These are phyloP conservation scores for Ptychoptera contaminata DNA, from an alignment of 2,888 invertebrate species.

Conservation along the genomic window DNA sequence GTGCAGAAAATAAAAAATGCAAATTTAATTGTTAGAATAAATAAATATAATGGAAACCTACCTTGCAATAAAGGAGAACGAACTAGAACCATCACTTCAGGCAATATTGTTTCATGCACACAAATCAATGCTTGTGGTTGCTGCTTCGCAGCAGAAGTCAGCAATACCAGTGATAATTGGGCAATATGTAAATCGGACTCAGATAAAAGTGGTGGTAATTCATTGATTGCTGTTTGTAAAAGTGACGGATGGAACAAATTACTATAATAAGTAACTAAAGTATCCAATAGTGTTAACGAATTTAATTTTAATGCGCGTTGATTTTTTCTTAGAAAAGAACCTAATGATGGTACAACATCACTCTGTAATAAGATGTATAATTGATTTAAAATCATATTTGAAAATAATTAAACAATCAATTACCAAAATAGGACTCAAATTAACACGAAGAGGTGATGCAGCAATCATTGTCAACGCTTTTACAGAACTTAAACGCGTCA, in stretches of 20 bases:
- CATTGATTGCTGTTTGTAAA: conserved; percentile 56
- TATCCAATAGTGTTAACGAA: conserved; percentile 78
- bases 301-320: conserved; percentile 86
- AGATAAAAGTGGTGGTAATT: conserved; percentile 78
- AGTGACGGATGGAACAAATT: conserved; percentile 45
- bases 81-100: conserved; percentile 71
- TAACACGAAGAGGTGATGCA: conserved; percentile 72
- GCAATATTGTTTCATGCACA: conserved; percentile 60
- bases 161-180: conserved; percentile 69
- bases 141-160: conserved; percentile 65
- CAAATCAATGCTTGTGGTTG: conserved; percentile 64
- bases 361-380: conserved; percentile 34
- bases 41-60: conserved; percentile 18
- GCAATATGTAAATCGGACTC: conserved; percentile 95
- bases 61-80: conserved; percentile 87
- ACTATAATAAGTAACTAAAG: conserved; percentile 78
- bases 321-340: conserved; percentile 90
- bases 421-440: conserved; percentile 66
- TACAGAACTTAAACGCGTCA: conserved; percentile 89
- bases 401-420: conserved; percentile 14
- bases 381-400: background rate
- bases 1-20: conserved; percentile 5
- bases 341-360: conserved; percentile 81
- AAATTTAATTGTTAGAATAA: no score
- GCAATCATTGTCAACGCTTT: conserved; percentile 92